phyloP scores from a whole-genome alignment of 2,113 vertebrate genomes.

The Girardinichthys multiradiatus region DNA sequence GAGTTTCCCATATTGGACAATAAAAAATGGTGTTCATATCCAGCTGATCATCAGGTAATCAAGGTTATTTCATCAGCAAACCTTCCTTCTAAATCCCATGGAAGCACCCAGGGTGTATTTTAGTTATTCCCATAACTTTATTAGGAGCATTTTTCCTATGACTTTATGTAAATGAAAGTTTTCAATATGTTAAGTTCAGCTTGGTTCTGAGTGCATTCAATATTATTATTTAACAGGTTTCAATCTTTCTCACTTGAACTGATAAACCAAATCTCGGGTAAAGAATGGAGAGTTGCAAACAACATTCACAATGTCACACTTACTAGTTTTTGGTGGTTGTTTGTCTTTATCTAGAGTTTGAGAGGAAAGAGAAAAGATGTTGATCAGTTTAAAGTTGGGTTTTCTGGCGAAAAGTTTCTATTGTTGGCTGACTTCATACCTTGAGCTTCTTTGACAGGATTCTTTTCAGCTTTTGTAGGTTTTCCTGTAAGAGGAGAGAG shows the following conservation, averaged over 20 bases:
- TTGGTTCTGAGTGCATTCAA: no score
- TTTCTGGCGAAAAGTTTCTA: not conserved
- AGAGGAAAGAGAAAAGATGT: not conserved
- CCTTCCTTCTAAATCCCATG: no score
- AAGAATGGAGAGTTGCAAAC: not conserved
- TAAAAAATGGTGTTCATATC: no score
- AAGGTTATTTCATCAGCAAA: no score
- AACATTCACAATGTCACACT: constrained; percentile 40
- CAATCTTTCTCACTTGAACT: not conserved
- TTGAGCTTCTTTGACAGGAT: constrained; percentile 52
- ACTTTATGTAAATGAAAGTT: no score
- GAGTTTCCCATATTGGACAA: no score
- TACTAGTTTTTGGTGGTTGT: constrained; percentile 53
- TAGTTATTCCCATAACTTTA: no score
- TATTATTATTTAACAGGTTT: no score
- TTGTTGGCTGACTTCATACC: constrained; percentile 34
- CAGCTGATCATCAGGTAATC: no score
- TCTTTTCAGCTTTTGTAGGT: constrained; percentile 47
- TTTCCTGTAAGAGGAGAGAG: constrained; percentile 48
- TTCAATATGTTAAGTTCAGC: no score
- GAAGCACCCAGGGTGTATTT: no score
- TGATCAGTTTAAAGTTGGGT: not conserved
- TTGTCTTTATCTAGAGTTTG: constrained; percentile 60
- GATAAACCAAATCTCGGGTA: constrained; percentile 5
- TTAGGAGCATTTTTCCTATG: no score